Base-by-base conservation (phyloP, 2,888 invertebrate species). In the Conops quadrifasciatus region DNA sequence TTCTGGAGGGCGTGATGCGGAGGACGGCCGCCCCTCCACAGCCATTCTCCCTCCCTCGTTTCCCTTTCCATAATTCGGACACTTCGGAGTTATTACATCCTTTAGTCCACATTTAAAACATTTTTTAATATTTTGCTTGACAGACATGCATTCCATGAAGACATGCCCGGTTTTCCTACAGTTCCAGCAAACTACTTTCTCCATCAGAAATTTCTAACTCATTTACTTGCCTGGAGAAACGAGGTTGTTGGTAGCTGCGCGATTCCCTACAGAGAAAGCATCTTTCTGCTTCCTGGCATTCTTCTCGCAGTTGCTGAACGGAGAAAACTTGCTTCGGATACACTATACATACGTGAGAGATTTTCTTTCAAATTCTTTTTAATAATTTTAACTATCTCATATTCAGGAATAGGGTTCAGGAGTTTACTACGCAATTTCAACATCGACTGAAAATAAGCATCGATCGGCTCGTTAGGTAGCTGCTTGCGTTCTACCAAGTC, bases 61-160 rank as follows among this genome's bases (percentile, higher is more conserved):
- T 49, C 63, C 63, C 63, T 7, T 15, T 0, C 43, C 16, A 47
- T 47, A 64, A 2, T 56, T 70, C 1, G 63, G 70, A 7, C 70
- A 70, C 26, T 53, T 63, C 1, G 70, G 64, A 1, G 63, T 53
- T 2, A 64, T 51, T 3, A 45, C 56, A 5, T 63, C 63, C 0
- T 4, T n/a, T 26, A 63, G n/a, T 5, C 70, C 70, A 19, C 64
- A 70, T 15, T 64, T 70, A 26, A 53, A 70, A 24, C 70, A 70
- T 45, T 64, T 64, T 1, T n/a, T n/a, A n/a, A 70, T 30, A 0
- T 15, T 36, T 21, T 64, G n/a, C 26, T 70, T n/a, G n/a, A n/a
- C n/a, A n/a, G n/a, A n/a, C n/a, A n/a, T n/a, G n/a, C n/a, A n/a
- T n/a, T n/a, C n/a, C n/a, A n/a, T n/a, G n/a, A n/a, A n/a, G n/a